Evolutionary conservation across 2,888 invertebrate genomes (phyloP).

Genomic region (Agonum fuliginosum): DNA sequence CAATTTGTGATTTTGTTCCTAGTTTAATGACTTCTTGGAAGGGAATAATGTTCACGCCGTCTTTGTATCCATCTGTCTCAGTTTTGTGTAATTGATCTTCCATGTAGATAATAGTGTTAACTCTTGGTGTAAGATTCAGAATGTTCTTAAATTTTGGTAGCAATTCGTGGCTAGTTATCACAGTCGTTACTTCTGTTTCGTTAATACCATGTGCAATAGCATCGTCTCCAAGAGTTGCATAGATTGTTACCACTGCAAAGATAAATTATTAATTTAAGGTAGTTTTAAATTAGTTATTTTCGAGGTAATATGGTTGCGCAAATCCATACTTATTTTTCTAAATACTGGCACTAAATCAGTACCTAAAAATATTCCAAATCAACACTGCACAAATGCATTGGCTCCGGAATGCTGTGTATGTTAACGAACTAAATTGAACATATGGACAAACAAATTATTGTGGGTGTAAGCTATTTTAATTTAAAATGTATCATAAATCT

Average conservation of each 20-base stretch:
- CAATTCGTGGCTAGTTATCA: conserved; percentile 94
- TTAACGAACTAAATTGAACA: conserved; percentile 14
- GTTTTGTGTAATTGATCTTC: conserved; percentile 89
- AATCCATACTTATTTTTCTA: too few species aligned
- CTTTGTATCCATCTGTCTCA: conserved; percentile 82
- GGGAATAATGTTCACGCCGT: conserved; percentile 82
- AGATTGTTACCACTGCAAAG: conserved; percentile 91
- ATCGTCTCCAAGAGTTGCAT: conserved; percentile 97
- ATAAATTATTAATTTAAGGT: neutral
- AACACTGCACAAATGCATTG: conserved; percentile 3
- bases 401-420: neutral
- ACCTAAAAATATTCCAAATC: neutral
- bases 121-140: conserved; percentile 81
- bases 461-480: conserved; percentile 4
- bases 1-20: conserved; percentile 73
- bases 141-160: conserved; percentile 92
- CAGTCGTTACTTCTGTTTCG: conserved; percentile 95
- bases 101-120: conserved; percentile 89
- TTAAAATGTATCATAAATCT: too few species aligned
- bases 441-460: neutral
- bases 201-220: conserved; percentile 97
- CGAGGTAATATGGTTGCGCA: too few species aligned
- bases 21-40: conserved; percentile 82
- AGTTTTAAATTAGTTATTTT: neutral
- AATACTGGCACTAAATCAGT: neutral